Evolutionary conservation across 2,113 vertebrate genomes (phyloP), one percentile per base, ranked within the genome.

Genomic region (Pangasianodon gigas): DNA sequence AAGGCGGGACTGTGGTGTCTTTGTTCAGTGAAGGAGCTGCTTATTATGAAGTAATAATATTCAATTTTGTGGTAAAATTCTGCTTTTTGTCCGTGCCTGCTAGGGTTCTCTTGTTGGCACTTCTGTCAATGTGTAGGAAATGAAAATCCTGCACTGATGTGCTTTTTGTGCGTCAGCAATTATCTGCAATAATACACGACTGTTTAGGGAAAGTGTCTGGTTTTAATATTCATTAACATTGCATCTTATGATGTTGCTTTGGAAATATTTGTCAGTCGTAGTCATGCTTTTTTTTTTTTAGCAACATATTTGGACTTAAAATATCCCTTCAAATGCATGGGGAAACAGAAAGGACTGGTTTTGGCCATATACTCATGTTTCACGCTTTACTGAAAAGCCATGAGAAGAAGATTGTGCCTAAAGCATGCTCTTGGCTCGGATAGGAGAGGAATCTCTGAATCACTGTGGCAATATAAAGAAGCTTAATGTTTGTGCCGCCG

Each of bases 381-480:
- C 18, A 58, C n/a, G 21, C 1, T 37, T 37, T 77, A 32, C 41
- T 46, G 44, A 46, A 79, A 79, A 60, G 58, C 29, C 24, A 6
- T 14, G 71, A 62, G 56, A 19, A 29, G 37, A 75, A 13, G 21
- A 32, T 32, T 87, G n/a, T 54, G 69, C 32, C 52, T 60, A 8
- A 60, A 87, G 69, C 69, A 3, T 26, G 51, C 52, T 77, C 51
- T 37, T 85, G 84, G 84, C 60, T 26, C 24, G 1, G 48, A 10
- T 19, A 86, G 46, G 46, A 58, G 54, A 79, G 52, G 82, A n/a
- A 88, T 65, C 87, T 82, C 26, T 82, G 87, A 88, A 67, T 81
- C 87, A 81, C 54, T 11, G 71, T 51, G n/a, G 44, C 18, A 7
- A 13, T 48, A 88, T 79, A 32, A 88, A 69, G 11, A 58, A 24